These are phyloP conservation scores for Galaxias olidus DNA, from an alignment of 2,797 vertebrate genomes.

Conservation along the genomic window DNA sequence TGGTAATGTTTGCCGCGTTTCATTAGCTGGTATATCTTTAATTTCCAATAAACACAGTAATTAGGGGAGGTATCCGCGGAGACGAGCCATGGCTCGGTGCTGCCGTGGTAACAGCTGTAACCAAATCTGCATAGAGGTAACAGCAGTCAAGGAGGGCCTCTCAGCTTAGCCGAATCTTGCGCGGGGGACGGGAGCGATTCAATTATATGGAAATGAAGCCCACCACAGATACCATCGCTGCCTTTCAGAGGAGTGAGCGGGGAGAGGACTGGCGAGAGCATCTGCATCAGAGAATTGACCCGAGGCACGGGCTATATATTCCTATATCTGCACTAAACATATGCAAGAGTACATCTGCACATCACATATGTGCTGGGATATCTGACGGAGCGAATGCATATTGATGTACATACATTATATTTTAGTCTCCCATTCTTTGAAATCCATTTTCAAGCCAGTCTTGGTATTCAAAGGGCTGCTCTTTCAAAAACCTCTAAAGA, in stretches of 20 bases:
- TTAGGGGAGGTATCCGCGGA: constrained; percentile 79
- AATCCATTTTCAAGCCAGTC: no score
- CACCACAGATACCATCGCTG: constrained; percentile 63
- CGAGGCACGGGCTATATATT: constrained; percentile 20
- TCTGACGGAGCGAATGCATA: background rate
- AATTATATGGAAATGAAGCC: constrained; percentile 84
- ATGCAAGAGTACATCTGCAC: constrained; percentile 13
- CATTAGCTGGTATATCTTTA: constrained; percentile 84
- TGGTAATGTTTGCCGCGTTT: constrained; percentile 80
- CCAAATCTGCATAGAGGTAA: constrained; percentile 74
- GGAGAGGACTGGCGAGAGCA: constrained; percentile 28
- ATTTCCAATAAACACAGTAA: constrained; percentile 85
- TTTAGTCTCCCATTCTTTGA: constrained; percentile 31
- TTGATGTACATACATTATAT: constrained; percentile 14
- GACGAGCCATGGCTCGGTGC: constrained; percentile 54
- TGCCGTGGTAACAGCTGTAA: constrained; percentile 77
- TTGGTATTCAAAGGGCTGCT: constrained; percentile 43
- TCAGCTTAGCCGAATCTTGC: constrained; percentile 78
- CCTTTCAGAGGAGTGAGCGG: constrained; percentile 15
- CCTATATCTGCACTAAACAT: constrained; percentile 10
- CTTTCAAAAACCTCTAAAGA: constrained; percentile 55
- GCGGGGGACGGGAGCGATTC: constrained; percentile 60
- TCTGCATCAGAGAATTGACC: constrained; percentile 36
- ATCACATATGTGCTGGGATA: constrained; percentile 18
- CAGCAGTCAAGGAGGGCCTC: constrained; percentile 73